phyloP scores from a whole-genome alignment of 1,140 invertebrate species.

The Drosophila ercepeae region DNA sequence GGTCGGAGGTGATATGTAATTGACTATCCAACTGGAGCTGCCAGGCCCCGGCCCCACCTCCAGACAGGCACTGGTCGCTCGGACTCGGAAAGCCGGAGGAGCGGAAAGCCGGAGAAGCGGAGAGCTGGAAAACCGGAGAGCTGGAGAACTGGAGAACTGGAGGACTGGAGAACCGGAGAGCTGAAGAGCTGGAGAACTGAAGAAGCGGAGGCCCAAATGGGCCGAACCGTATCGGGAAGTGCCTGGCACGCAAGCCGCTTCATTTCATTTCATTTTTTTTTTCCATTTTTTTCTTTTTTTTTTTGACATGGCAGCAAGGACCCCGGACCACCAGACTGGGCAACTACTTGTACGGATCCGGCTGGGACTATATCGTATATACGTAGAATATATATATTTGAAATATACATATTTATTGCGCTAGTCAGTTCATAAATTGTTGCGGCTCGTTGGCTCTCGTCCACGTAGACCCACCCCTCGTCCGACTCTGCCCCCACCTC shows the following conservation, averaged over 20 bases:
- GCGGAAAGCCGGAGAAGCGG: no score
- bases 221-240: slow-evolving; percentile 66
- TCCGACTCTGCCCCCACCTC: background rate
- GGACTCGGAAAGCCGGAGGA: slow-evolving; percentile 40
- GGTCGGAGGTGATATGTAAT: slow-evolving; percentile 33
- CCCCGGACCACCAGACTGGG: slow-evolving; percentile 60
- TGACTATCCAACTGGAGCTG: slow-evolving; percentile 20
- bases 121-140: background rate
- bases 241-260: slow-evolving; percentile 62
- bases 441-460: slow-evolving; percentile 55
- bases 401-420: slow-evolving; percentile 43
- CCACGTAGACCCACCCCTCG: slow-evolving; percentile 6
- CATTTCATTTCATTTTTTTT: slow-evolving; percentile 3
- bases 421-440: slow-evolving; percentile 80
- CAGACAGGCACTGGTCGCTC: slow-evolving; percentile 57
- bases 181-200: background rate
- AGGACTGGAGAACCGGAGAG: slow-evolving; percentile 16
- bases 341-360: slow-evolving; percentile 68
- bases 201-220: slow-evolving; percentile 20
- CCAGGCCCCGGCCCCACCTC: slow-evolving; percentile 1
- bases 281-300: slow-evolving; percentile 32
- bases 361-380: slow-evolving; percentile 44
- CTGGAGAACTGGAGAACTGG: background rate
- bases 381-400: slow-evolving; percentile 28
- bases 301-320: slow-evolving; percentile 66